Evolutionary conservation across 2,888 invertebrate species (phyloP).

Genomic region (Odontothrips loti): DNA sequence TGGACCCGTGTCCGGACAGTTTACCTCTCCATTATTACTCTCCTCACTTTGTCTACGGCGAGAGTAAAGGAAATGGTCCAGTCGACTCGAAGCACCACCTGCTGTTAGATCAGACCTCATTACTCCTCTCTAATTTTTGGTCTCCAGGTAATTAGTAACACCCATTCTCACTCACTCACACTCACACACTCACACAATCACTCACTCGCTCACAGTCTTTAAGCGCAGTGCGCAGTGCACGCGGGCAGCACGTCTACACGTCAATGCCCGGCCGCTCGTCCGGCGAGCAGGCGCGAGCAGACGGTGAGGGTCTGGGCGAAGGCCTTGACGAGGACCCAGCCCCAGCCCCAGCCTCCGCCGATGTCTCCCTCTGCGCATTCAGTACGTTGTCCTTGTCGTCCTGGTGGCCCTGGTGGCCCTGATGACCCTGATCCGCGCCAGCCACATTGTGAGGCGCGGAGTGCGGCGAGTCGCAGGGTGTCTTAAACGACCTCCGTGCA

Average conservation of each 20-base stretch:
- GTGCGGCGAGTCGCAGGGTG: background rate
- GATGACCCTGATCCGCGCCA: background rate
- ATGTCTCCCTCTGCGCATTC: background rate
- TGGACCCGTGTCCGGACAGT: background rate
- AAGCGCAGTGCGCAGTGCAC: too few species aligned
- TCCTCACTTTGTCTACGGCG: background rate
- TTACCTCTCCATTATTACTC: background rate
- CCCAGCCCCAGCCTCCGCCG: background rate
- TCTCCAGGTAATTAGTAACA: background rate
- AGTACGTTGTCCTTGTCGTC: background rate
- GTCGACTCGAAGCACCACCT: background rate
- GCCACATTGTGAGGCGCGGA: background rate
- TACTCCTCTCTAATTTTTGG: background rate
- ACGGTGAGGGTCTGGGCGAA: background rate
- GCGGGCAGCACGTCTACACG: background rate
- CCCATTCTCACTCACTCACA: background rate
- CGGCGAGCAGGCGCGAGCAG: background rate
- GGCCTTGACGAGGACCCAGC: background rate
- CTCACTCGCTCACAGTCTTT: background rate
- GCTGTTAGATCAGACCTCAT: too few species aligned
- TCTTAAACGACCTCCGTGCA: background rate
- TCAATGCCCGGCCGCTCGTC: slow-evolving; percentile 6
- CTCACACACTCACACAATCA: background rate
- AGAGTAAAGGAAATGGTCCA: background rate
- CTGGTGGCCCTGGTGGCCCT: too few species aligned